Evolutionary conservation across 2,113 vertebrate species (phyloP), one percentile per base, ranked within the genome.

Genomic region (Catagonus wagneri): DNA sequence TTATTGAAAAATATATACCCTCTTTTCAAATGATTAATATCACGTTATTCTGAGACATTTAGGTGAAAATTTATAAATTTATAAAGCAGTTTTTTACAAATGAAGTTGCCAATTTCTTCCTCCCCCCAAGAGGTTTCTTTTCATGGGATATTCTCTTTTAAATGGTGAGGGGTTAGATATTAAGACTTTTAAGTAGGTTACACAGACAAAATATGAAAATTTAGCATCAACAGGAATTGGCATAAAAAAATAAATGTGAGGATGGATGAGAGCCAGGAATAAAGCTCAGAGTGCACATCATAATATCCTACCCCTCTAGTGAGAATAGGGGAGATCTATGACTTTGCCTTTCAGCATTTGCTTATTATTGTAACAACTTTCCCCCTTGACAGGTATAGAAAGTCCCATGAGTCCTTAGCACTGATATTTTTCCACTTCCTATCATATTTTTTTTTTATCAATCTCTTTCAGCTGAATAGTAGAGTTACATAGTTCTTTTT

Each of bases 21-120:
- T 81, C 20, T 56, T 72, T 81, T 85, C n/a, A 89, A 75, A 80
- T 89, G 54, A 88, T 50, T 17, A 91, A 72, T 89, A 56, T 6
- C 13, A 72, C 20, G 68, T 86, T 50, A 80, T 52, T 84, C 50
- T 87, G 27, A 92, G 29, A 84, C 34, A 36, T 22, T 87, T 50
- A 76, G 7, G 23, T 65, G 36, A 56, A 63, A 16, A 81, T 13
- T 84, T 72, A 72, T 4, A 63, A 16, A 81, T 13, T 84, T 72
- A 72, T 4, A 0, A 85, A 78, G 32, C 36, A 69, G 3, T 39
- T 80, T 1, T 92, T 87, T 72, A 8, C 27, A 71, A 89, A 61
- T 56, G 5, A 44, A 76, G 36, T 83, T 92, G 11, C 25, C 66
- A 52, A n/a, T 23, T 58, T 56, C 61, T 76, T 22, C 2, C 1